Base-by-base conservation (phyloP, 92 coral and sea anemone genomes). In the Parazoanthus swiftii region DNA sequence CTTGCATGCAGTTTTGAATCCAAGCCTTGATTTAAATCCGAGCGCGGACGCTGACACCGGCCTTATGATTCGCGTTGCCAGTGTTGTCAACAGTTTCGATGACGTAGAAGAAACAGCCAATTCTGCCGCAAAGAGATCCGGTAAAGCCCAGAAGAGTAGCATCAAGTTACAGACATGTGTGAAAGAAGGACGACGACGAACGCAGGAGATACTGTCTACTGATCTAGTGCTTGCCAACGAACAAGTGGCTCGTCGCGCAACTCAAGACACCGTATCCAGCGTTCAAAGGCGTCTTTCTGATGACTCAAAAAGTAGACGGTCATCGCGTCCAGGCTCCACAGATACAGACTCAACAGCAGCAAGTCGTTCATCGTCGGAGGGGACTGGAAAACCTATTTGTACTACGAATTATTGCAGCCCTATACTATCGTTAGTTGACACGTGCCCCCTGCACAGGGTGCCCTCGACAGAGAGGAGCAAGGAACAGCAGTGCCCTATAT, bases 401-500 rank as follows among this genome's bases (percentile, higher is more conserved):
- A 91, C 90, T 91, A 89, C 90, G 78, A 91, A 90, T 46, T 95
- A 90, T 89, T 95, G 98, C 88, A 95, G 98, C 72, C 98, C 98
- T 10, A 95, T 95, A 46, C 86, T 95, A 78, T 92, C 95, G 16
- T 82, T 93, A n/a, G 95, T 95, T 46, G 95, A 93, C 46, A 86
- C 89, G 42, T 93, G 98, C 71, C 95, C 98, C 26, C 71, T 93
- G 38, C 96, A 95, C 36, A 85, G 89, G 50, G 88, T 90, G 38
- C 87, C 94, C 11, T 79, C 94, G 0, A 72, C 89, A 84, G 94
- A 93, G 26, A 89, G 92, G 48, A 79, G 70, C 14, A 89, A 93
- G 16, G 92, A 85, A 46, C 90, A 85, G 38, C 90, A 88, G 23
- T 93, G 98, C 74, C 98, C 96, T 67, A 85, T 90, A 88, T 95